Evolutionary conservation across 1,140 invertebrate genomes (phyloP).

Genomic region (Sinella curviseta): DNA sequence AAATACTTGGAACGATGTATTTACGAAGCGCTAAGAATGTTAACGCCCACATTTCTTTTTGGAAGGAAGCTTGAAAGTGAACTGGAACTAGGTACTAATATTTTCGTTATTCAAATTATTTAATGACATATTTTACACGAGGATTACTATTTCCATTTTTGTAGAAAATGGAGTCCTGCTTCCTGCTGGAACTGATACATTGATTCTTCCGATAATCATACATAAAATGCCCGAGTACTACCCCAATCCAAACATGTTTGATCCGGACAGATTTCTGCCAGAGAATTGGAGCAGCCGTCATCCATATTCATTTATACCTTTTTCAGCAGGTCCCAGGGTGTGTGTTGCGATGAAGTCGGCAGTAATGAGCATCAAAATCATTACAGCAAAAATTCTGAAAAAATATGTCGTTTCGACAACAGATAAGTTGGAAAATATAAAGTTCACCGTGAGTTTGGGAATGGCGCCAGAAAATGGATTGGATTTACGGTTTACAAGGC

Average conservation of each 20-base stretch:
- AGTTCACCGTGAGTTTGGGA: too few species aligned
- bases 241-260: conserved; percentile 50
- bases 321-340: background rate
- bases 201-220: conserved; percentile 16
- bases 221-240: conserved; percentile 46
- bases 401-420: too few species aligned
- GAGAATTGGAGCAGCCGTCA: conserved; percentile 50
- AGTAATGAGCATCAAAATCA: background rate
- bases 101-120: background rate
- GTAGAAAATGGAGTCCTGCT: background rate
- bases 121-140: background rate
- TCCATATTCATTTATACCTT: conserved; percentile 27
- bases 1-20: background rate
- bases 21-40: background rate
- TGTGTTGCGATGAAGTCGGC: background rate
- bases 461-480: too few species aligned
- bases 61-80: background rate
- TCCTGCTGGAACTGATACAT: conserved; percentile 23
- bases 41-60: background rate
- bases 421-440: too few species aligned
- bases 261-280: conserved; percentile 50
- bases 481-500: too few species aligned
- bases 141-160: background rate
- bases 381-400: background rate
- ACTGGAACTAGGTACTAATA: background rate